These are phyloP conservation scores for Prochilodus magdalenae DNA, from an alignment of 2,113 vertebrate species.

Conservation along the genomic window DNA sequence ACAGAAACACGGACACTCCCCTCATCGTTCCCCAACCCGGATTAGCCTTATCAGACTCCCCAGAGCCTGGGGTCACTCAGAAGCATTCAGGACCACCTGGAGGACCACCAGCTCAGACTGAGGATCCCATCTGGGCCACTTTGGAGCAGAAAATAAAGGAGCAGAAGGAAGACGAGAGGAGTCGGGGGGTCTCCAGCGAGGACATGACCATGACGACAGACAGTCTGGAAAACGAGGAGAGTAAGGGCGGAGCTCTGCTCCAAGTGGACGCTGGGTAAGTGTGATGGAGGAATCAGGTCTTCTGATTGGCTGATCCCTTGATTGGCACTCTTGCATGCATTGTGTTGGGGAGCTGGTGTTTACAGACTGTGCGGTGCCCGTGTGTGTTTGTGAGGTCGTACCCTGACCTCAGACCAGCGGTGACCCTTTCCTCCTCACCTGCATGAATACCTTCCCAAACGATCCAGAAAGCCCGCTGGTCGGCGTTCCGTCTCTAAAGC, in stretches of 20 bases:
- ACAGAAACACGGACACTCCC: background rate
- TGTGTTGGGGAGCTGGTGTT: too few species aligned
- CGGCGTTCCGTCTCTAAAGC: background rate
- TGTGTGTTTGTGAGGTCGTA: background rate
- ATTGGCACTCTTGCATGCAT: too few species aligned
- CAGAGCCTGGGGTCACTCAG: background rate
- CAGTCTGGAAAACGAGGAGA: constrained; percentile 24
- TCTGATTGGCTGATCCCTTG: background rate
- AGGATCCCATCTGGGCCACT: constrained; percentile 70
- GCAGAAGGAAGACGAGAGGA: constrained; percentile 56
- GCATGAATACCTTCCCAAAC: background rate
- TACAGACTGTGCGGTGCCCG: background rate
- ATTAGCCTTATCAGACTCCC: background rate
- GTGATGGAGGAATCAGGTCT: background rate
- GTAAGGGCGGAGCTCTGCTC: constrained; percentile 24
- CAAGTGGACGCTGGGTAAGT: constrained; percentile 69
- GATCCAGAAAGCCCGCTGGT: background rate
- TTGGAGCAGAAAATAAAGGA: constrained; percentile 65
- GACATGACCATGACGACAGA: constrained; percentile 23
- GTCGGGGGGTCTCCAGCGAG: constrained; percentile 42
- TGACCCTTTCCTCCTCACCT: background rate
- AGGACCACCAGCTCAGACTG: constrained; percentile 52
- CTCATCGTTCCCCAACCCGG: background rate
- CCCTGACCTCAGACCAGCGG: background rate
- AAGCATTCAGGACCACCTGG: background rate